Conservation (phyloP, 2,888 invertebrate genomes). For the Cheilosia urbana region DNA sequence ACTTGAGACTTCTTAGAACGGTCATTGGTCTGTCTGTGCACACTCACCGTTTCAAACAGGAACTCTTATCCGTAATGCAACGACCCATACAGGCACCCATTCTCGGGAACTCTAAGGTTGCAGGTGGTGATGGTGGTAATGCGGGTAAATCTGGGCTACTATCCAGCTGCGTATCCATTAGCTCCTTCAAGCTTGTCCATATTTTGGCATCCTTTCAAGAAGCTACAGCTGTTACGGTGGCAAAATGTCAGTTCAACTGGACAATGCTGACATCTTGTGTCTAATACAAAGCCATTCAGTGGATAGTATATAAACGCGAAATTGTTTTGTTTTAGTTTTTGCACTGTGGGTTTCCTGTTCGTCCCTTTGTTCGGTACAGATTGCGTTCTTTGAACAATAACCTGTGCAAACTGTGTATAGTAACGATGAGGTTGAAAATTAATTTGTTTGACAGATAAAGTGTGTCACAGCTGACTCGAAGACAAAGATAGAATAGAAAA, state of each 20-base stretch:
- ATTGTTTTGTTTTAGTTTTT: neutral
- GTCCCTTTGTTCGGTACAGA: neutral
- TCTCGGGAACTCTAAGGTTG: conserved; percentile 19
- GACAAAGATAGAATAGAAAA: conserved; percentile 47
- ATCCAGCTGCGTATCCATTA: conserved; percentile 70
- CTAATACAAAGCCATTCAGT: conserved; percentile 1
- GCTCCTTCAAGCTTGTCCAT: conserved; percentile 54
- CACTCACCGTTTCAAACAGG: conserved; percentile 76
- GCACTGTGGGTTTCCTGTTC: neutral
- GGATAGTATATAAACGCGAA: conserved; percentile 17
- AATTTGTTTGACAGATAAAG: conserved; percentile 59
- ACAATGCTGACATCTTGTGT: conserved; percentile 27
- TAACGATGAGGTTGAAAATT: conserved; percentile 30
- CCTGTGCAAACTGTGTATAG: neutral
- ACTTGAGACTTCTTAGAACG: conserved; percentile 26
- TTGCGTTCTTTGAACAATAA: neutral
- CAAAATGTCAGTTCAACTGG: neutral
- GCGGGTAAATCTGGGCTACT: conserved; percentile 39
- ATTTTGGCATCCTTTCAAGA: conserved; percentile 54
- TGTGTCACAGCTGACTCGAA: conserved; percentile 60
- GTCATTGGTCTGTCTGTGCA: conserved; percentile 56
- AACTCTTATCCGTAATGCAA: conserved; percentile 76
- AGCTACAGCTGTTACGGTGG: conserved; percentile 17
- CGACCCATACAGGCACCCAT: conserved; percentile 78
- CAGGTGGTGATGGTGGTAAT: conserved; percentile 21